Percentiles rank a stretch among this genome's conserved stretches.
Conservation (phyloP, 2,113 vertebrate species). For the Desmodus rotundus region DNA sequence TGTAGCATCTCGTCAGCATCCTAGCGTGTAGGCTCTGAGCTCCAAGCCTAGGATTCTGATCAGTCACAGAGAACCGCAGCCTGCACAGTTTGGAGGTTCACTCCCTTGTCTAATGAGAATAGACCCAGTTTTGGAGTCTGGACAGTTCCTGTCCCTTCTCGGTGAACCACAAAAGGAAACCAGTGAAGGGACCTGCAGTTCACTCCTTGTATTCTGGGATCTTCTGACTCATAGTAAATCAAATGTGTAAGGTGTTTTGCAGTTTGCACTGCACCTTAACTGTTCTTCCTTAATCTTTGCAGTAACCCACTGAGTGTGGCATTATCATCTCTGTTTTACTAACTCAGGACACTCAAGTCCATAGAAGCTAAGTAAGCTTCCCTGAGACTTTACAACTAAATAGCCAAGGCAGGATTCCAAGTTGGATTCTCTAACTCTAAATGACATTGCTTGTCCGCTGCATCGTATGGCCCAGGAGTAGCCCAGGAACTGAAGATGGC, state of each 20-base stretch:
- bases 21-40: fast-evolving
- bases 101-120: not conserved
- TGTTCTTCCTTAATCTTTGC: not conserved
- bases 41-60: not conserved
- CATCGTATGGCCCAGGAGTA: fast-evolving
- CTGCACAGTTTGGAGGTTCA: not conserved
- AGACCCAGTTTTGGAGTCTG: conserved; percentile 29
- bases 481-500: not conserved
- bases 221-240: not conserved
- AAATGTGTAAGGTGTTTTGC: not conserved
- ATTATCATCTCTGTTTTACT: not conserved
- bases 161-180: not conserved
- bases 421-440: not conserved
- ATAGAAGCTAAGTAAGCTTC: not conserved
- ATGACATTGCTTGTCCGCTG: not conserved
- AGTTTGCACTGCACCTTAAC: not conserved
- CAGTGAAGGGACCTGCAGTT: not conserved
- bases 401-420: not conserved
- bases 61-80: conserved; percentile 27
- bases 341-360: not conserved
- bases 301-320: not conserved
- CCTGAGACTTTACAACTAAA: not conserved
- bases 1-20: not conserved
- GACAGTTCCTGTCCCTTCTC: not conserved
- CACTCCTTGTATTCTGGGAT: fast-evolving